phyloP scores from a whole-genome alignment of 2,797 vertebrate genomes.

The Falco berigora region DNA sequence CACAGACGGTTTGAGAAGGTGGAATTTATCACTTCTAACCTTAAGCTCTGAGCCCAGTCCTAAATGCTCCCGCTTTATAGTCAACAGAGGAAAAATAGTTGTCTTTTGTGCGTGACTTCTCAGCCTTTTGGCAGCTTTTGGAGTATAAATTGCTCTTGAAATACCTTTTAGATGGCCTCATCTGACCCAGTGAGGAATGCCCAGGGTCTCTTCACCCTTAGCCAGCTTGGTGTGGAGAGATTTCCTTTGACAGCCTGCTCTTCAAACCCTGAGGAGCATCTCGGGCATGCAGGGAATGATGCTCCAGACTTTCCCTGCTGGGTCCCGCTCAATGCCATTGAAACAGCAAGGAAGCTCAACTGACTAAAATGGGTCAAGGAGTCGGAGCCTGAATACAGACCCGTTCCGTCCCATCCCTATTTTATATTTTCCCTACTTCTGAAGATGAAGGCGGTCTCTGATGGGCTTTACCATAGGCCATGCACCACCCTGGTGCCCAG shows the following conservation, averaged over 20 bases:
- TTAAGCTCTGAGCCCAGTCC: not conserved
- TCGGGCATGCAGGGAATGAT: not conserved
- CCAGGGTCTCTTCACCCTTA: not conserved
- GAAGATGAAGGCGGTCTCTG: not conserved
- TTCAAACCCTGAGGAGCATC: not conserved
- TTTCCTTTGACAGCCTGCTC: not conserved
- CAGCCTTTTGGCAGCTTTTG: not conserved
- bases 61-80: not conserved
- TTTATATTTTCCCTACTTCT: not conserved
- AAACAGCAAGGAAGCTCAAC: fast-evolving
- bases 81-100: not conserved
- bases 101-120: not conserved
- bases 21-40: not conserved
- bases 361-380: not conserved
- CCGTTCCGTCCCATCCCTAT: not conserved
- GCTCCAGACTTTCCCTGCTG: not conserved
- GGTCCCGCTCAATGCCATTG: not conserved
- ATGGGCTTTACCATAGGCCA: not conserved
- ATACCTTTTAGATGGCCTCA: not conserved
- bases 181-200: not conserved
- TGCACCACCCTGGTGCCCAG: not conserved
- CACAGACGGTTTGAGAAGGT: not conserved
- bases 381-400: not conserved
- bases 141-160: not conserved
- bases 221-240: not conserved